A percentile compares a stretch with the other conserved stretches of the same genome.
Evolutionary conservation across 2,113 vertebrate genomes (phyloP).

Genomic region (Indri indri): DNA sequence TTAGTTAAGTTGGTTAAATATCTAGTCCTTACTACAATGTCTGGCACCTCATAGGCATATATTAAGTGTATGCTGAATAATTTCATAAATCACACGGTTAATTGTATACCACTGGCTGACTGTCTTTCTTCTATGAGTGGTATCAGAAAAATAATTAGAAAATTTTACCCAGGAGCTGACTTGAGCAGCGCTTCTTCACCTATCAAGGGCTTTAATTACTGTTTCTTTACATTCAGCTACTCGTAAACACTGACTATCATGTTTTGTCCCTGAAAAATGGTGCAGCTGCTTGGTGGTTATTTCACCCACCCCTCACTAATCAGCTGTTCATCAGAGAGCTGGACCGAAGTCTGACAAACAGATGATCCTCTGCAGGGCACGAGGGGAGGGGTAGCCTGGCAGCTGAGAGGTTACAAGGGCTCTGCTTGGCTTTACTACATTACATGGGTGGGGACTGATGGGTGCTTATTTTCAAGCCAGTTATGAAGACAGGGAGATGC

Average conservation of each 20-base stretch:
- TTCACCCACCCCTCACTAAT: slow-evolving; percentile 14
- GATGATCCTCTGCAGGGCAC: not conserved
- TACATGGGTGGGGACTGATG: not conserved
- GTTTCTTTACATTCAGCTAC: not conserved
- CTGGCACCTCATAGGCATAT: not conserved
- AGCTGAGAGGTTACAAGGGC: not conserved
- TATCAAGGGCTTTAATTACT: not conserved
- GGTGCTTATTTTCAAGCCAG: not conserved
- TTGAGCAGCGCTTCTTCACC: not conserved
- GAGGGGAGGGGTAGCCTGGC: not conserved
- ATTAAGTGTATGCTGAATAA: not conserved
- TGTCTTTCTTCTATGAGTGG: not conserved
- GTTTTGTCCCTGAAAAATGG: slow-evolving; percentile 30
- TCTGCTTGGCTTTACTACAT: not conserved
- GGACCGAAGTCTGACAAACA: slow-evolving; percentile 13
- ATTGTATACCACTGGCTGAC: not conserved
- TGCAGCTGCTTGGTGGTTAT: slow-evolving; percentile 47
- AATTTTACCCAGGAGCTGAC: not conserved
- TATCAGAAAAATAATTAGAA: not conserved
- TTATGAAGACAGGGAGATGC: not conserved
- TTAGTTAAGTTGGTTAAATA: not conserved
- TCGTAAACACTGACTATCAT: not conserved
- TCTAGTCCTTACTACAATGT: not conserved
- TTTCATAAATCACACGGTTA: not conserved
- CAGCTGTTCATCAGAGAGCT: slow-evolving; percentile 52